Evolutionary conservation across 2,113 vertebrate species (phyloP).

Genomic region (Picathartes gymnocephalus): DNA sequence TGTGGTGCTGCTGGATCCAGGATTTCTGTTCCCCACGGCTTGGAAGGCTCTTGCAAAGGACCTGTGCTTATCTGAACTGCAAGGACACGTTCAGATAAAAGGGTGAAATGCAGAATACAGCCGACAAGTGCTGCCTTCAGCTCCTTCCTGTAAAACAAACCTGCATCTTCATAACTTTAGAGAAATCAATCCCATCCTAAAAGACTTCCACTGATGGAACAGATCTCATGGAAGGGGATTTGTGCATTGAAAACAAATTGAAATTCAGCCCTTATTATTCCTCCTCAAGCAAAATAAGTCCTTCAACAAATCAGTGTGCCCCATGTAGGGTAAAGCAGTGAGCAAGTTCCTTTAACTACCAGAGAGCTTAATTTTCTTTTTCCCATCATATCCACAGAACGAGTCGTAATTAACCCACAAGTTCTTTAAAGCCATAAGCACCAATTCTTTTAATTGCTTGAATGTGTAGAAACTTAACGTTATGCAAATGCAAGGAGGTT

Average conservation of each 20-base stretch:
- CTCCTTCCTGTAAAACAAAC: background rate
- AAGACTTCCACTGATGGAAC: background rate
- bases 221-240: background rate
- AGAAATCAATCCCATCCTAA: background rate
- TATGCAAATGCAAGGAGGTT: slow-evolving; percentile 16
- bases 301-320: background rate
- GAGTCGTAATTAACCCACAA: slow-evolving; percentile 35
- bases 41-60: background rate
- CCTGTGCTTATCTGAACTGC: background rate
- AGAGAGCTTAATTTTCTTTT: background rate
- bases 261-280: background rate
- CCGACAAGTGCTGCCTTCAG: background rate
- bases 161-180: background rate
- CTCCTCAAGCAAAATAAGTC: background rate
- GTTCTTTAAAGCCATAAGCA: slow-evolving; percentile 27
- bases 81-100: background rate
- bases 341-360: background rate
- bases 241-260: background rate
- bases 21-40: background rate
- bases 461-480: background rate
- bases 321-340: background rate
- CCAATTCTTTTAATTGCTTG: slow-evolving; percentile 4
- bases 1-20: too few relatives aligned
- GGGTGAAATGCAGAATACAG: background rate
- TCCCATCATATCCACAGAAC: background rate